phyloP scores from a whole-genome alignment of 53 echinoderm and acorn worm species.

The Holothuria leucospilota region DNA sequence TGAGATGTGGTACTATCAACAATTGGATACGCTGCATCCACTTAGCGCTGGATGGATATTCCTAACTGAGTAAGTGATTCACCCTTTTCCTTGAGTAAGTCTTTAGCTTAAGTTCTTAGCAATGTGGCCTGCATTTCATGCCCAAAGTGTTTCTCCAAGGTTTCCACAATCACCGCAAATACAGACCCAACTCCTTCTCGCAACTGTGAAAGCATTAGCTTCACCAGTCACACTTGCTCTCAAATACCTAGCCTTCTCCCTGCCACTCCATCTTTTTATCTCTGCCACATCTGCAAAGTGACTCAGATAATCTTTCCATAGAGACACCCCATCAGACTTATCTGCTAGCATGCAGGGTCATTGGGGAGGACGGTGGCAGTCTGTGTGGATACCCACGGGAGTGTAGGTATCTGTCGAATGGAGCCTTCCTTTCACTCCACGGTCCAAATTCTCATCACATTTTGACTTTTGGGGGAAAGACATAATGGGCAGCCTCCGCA shows the following conservation, averaged over 20 bases:
- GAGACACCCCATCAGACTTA: not conserved
- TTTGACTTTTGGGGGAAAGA: not conserved
- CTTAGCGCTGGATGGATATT: not conserved
- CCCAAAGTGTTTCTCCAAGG: conserved; percentile 20
- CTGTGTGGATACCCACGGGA: too few species aligned
- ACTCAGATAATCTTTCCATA: conserved; percentile 5
- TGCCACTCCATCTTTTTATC: not conserved
- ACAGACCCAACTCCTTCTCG: not conserved
- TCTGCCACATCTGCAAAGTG: conserved; percentile 25
- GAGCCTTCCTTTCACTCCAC: not conserved
- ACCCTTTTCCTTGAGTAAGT: not conserved
- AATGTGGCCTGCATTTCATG: not conserved
- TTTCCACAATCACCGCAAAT: too few species aligned
- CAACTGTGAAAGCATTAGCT: conserved; percentile 29
- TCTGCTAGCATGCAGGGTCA: not conserved
- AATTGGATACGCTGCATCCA: too few species aligned
- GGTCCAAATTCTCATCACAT: not conserved
- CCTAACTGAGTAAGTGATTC: not conserved
- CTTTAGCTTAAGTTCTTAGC: too few species aligned
- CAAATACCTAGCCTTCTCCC: not conserved
- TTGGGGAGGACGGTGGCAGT: too few species aligned
- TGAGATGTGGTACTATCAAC: too few species aligned
- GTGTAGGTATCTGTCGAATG: too few species aligned
- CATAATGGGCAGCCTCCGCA: too few species aligned
- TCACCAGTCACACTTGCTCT: conserved; percentile 19